Base-by-base conservation (phyloP, 2,888 invertebrate genomes). In the Hypsopygia costalis region DNA sequence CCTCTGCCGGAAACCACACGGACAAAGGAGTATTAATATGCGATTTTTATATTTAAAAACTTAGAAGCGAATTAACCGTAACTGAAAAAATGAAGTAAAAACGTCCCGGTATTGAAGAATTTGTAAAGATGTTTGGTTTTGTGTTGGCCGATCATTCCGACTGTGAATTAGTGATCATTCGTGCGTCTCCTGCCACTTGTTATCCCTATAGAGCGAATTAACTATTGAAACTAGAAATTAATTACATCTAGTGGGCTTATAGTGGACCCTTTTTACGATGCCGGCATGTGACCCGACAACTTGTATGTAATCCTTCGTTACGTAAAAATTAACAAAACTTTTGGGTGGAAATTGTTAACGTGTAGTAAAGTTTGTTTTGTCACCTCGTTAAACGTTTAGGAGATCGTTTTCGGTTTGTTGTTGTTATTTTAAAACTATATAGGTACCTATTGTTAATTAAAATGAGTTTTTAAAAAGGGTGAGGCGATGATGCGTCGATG, bases 151-250 rank as follows among this genome's bases (percentile, higher is more conserved):
- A 36, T n/a, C 27, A 4, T 12, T 7, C 3, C 1, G 7, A 6
- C 54, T 1, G 55, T 66, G 27, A 56, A 43, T 51, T 37, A 25
- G 1, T 10, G 0, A 21, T 22, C 31, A 45, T 27, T 44, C 37
- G 34, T 38, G 27, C 41, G 43, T 58, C 58, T 55, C 57, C 58
- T 51, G 44, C 52, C 41, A 44, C 41, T 48, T 51, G 58, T 58
- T 61, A 66, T 64, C 64, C 71, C 59, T 47, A 60, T 55, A 58
- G 51, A 67, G 58, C 58, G 61, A 76, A 77, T 79, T 75, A 79
- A 78, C 80, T 78, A 78, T 73, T 77, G 66, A 72, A 81, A 81
- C 78, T 81, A 68, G 70, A 71, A 81, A 79, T 81, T 82, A 81
- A 81, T 82, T 79, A 77, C 69, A 61, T 55, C 58, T 66, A 72